A percentile compares a stretch with the other conserved stretches of the same genome.
phyloP scores from a whole-genome alignment of 2,113 vertebrate genomes.

The Lepus americanus region DNA sequence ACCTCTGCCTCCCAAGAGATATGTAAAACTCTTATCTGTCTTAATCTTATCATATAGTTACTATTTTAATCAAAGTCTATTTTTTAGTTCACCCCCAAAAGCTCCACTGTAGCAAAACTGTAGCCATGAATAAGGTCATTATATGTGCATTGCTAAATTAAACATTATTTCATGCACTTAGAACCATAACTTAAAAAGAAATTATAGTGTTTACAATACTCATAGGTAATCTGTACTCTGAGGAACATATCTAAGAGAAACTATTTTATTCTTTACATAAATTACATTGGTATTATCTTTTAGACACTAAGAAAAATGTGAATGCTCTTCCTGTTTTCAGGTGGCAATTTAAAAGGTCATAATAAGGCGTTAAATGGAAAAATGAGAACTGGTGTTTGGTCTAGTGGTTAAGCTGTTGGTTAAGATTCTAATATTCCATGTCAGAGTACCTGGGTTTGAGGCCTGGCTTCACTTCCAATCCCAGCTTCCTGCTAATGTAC shows the following conservation, averaged over 20 bases:
- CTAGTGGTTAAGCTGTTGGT: too few relatives aligned
- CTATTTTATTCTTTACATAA: conserved; percentile 37
- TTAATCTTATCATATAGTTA: background rate
- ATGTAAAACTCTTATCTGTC: background rate
- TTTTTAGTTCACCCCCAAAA: background rate
- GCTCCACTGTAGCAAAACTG: background rate
- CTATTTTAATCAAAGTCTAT: background rate
- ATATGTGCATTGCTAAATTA: background rate
- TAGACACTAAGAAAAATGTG: conserved; percentile 38
- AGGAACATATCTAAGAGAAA: background rate
- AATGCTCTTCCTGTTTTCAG: background rate
- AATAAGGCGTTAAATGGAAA: background rate
- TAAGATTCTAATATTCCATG: too few relatives aligned
- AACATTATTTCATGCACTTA: background rate
- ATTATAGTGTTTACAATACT: background rate
- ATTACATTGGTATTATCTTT: background rate
- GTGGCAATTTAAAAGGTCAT: background rate
- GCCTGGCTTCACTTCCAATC: too few relatives aligned
- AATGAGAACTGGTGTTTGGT: too few relatives aligned
- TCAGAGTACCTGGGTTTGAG: too few relatives aligned
- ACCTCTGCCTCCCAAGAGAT: background rate
- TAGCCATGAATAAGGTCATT: background rate
- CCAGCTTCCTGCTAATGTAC: too few relatives aligned
- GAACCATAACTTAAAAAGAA: background rate
- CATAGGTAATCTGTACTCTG: background rate